A percentile compares a stretch with the other conserved stretches of the same genome.
phyloP scores from a whole-genome alignment of 2,797 vertebrate species.

The Melanotaenia nigrans region DNA sequence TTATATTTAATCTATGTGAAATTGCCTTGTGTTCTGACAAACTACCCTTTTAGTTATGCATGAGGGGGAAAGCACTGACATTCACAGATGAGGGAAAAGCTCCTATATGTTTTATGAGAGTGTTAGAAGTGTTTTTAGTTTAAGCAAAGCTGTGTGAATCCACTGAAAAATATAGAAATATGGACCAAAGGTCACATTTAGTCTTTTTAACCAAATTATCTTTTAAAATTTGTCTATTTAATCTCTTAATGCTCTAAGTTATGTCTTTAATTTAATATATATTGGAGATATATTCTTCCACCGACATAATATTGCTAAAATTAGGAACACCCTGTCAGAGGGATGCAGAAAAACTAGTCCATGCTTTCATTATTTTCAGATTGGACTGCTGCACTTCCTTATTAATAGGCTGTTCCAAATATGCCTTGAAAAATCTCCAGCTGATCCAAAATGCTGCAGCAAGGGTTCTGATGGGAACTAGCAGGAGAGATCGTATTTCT shows the following conservation, averaged over 20 bases:
- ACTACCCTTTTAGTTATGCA: constrained; percentile 34
- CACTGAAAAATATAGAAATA: background rate
- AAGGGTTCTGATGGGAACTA: no score
- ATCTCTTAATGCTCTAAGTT: background rate
- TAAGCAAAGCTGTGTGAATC: constrained; percentile 1
- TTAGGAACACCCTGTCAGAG: no score
- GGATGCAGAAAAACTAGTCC: no score
- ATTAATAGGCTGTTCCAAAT: no score
- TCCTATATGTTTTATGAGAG: constrained; percentile 14
- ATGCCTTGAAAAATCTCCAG: no score
- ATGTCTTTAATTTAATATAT: no score
- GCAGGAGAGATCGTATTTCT: no score
- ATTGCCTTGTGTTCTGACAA: constrained; percentile 44
- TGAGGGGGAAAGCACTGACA: constrained; percentile 31
- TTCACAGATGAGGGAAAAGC: constrained; percentile 21
- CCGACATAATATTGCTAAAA: no score
- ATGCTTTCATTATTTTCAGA: no score
- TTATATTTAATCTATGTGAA: constrained; percentile 43
- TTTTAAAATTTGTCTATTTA: background rate
- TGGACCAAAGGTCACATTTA: background rate
- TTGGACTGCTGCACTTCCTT: no score
- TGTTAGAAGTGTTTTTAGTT: constrained; percentile 14
- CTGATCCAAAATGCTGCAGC: no score
- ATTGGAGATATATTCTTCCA: no score
- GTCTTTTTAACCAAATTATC: background rate